Percentiles rank a stretch among this genome's conserved stretches.
Evolutionary conservation across 2,113 vertebrate species (phyloP).

Genomic region (Psittacus erithacus): DNA sequence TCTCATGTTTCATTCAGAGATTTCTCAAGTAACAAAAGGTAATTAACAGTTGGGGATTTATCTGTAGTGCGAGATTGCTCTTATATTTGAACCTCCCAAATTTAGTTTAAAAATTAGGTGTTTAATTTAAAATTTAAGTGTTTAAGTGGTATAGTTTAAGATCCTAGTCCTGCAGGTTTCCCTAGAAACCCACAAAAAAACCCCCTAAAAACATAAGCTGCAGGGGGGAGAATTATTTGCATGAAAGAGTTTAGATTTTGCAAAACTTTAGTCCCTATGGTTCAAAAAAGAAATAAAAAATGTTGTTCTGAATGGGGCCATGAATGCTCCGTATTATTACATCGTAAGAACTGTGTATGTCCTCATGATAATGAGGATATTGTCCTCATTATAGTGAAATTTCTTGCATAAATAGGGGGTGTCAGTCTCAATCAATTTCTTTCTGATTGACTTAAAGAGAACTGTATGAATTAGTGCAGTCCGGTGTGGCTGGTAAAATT

Average conservation of each 20-base stretch:
- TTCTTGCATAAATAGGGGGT: neutral
- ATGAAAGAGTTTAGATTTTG: neutral
- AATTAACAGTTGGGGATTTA: neutral
- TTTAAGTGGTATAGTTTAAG: neutral
- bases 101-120: neutral
- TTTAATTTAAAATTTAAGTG: neutral
- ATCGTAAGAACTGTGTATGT: neutral
- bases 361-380: neutral
- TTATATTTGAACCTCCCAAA: neutral
- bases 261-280: neutral
- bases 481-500: neutral
- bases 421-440: neutral
- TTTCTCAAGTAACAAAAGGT: neutral
- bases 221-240: neutral
- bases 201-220: fast-evolving
- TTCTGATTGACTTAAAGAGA: neutral
- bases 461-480: neutral
- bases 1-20: neutral
- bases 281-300: neutral
- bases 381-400: neutral
- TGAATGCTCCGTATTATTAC: neutral
- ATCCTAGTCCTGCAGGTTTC: neutral
- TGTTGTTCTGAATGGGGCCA: neutral
- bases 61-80: neutral
- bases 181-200: neutral